phyloP scores from a whole-genome alignment of 2,888 invertebrate species.

The Ceriagrion tenellum region DNA sequence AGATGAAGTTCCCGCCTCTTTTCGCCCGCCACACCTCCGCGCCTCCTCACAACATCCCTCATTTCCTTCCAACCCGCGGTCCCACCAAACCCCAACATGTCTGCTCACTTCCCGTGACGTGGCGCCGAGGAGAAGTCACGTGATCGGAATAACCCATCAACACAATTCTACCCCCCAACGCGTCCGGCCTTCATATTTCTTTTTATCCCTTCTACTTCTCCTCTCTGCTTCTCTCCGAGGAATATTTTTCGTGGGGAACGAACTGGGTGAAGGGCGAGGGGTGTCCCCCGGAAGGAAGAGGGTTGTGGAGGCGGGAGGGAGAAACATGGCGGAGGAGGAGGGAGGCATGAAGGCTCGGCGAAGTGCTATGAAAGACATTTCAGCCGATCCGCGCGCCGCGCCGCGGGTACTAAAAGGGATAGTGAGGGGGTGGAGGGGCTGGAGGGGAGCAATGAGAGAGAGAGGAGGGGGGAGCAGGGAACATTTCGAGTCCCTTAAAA shows the following conservation, averaged over 20 bases:
- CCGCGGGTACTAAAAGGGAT: slow-evolving; percentile 3
- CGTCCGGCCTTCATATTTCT: not conserved
- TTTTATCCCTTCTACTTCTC: not conserved
- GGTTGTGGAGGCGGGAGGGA: not conserved
- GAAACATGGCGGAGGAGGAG: not conserved
- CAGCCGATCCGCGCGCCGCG: not conserved
- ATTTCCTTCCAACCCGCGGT: not conserved
- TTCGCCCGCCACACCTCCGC: not conserved
- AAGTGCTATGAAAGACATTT: not conserved
- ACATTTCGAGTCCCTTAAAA: not conserved
- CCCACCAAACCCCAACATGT: not conserved
- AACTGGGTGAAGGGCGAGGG: not conserved
- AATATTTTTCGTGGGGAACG: not conserved
- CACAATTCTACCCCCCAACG: not conserved
- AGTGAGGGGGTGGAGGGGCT: not conserved
- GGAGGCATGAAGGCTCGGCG: not conserved
- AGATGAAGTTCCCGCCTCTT: slow-evolving; percentile 34
- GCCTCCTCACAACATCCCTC: not conserved
- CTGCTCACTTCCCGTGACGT: slow-evolving; percentile 39
- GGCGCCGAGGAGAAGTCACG: slow-evolving; percentile 17
- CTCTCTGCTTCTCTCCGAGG: not conserved
- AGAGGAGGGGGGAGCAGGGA: not conserved
- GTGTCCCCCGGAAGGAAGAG: not conserved
- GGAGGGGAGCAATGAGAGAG: not conserved
- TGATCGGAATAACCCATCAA: slow-evolving; percentile 59